These are phyloP conservation scores for Microctenopoma lineatum DNA, from an alignment of 2,797 vertebrate species.

Conservation along the genomic window DNA sequence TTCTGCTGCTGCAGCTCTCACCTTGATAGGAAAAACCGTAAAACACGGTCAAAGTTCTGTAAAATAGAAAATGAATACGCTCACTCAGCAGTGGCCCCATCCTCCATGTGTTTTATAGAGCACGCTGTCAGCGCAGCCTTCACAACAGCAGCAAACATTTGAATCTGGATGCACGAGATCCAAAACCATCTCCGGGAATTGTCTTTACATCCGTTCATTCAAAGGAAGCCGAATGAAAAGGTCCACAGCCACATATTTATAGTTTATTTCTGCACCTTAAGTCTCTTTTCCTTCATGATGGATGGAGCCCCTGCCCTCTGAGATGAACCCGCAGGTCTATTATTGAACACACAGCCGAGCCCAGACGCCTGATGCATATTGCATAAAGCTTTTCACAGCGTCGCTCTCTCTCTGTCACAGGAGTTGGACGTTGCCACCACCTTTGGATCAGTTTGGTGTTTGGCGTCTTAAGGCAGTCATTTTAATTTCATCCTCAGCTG, in stretches of 20 bases:
- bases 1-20: no score
- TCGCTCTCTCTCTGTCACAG: conserved; percentile 19
- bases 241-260: conserved; percentile 4
- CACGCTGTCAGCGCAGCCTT: no score
- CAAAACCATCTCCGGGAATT: background rate
- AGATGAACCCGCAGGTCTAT: conserved; percentile 38
- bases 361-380: conserved; percentile 40
- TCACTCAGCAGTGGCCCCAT: no score
- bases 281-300: conserved; percentile 13
- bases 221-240: background rate
- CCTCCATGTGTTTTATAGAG: no score
- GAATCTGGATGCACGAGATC: background rate
- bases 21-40: no score
- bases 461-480: background rate
- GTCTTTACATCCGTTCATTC: background rate
- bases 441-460: background rate
- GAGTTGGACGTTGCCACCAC: conserved; percentile 14
- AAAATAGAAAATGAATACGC: no score
- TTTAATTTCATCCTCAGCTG: no score
- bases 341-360: conserved; percentile 38
- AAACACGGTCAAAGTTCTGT: no score
- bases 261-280: conserved; percentile 13
- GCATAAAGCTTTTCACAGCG: conserved; percentile 22
- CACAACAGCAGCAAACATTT: no score
- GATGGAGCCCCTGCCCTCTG: conserved; percentile 32